Conservation (phyloP, 2,888 invertebrate genomes). For the Nomada ruficornis region DNA sequence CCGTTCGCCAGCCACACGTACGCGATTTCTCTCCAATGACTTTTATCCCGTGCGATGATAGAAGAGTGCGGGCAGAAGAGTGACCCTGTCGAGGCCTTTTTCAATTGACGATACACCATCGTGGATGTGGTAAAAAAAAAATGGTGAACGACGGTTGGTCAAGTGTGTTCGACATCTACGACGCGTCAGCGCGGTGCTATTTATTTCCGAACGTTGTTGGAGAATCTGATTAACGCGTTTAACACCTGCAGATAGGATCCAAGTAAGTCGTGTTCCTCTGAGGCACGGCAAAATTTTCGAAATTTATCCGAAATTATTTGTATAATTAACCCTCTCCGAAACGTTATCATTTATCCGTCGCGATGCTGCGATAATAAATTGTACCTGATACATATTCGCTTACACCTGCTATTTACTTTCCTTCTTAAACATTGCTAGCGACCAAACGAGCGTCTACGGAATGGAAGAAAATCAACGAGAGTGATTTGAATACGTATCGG, state of each 20-base stretch:
- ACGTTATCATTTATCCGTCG: too few species aligned
- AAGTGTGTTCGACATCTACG: conserved; percentile 2
- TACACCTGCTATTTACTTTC: too few species aligned
- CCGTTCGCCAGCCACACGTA: not conserved
- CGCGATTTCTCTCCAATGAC: conserved; percentile 9
- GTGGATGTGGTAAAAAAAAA: not conserved
- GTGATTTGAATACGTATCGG: conserved; percentile 8
- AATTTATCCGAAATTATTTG: conserved; percentile 18
- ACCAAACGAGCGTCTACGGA: too few species aligned
- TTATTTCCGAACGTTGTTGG: conserved; percentile 48
- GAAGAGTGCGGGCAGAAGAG: conserved; percentile 18
- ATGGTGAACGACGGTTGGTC: not conserved
- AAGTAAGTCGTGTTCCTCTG: conserved; percentile 31
- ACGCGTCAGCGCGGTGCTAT: conserved; percentile 35
- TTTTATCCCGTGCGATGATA: conserved; percentile 4
- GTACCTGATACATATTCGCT: too few species aligned
- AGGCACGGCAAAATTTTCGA: conserved; percentile 33
- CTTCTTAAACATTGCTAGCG: too few species aligned
- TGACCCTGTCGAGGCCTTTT: conserved; percentile 8
- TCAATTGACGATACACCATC: not conserved
- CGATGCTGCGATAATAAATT: too few species aligned
- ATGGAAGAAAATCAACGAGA: not conserved
- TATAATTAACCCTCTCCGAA: not conserved
- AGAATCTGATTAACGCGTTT: conserved; percentile 47
- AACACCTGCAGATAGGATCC: conserved; percentile 13